These are phyloP conservation scores for Scleropages formosus DNA, from an alignment of 2,797 vertebrate genomes.

Conservation along the genomic window DNA sequence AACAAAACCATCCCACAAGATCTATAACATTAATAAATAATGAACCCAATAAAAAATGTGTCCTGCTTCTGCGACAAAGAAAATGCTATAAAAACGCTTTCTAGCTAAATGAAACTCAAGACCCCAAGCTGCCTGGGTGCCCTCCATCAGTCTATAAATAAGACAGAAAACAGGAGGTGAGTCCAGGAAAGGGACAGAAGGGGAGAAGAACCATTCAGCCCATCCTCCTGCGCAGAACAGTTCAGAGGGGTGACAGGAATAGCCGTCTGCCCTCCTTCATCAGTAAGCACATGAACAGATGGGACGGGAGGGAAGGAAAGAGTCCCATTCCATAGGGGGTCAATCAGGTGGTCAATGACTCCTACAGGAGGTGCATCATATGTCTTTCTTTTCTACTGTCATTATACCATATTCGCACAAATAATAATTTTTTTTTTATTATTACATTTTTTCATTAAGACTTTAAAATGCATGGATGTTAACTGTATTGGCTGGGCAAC, in stretches of 20 bases:
- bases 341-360: background rate
- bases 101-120: background rate
- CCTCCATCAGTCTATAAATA: background rate
- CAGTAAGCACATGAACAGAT: constrained; percentile 21
- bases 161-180: background rate
- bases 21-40: background rate
- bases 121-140: background rate
- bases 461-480: too few species aligned
- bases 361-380: background rate
- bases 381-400: too few species aligned
- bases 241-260: constrained; percentile 5
- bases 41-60: background rate
- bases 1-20: background rate
- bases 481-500: too few species aligned
- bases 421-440: too few species aligned
- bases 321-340: background rate
- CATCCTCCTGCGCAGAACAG: constrained; percentile 7
- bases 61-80: background rate
- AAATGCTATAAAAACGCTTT: background rate
- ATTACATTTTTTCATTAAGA: too few species aligned
- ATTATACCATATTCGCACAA: too few species aligned
- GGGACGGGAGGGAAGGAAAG: background rate
- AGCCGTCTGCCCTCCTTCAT: background rate
- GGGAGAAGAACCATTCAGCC: background rate
- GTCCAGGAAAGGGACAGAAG: background rate